Evolutionary conservation across 1,140 invertebrate species (phyloP).

Genomic region (Neuroterus valhalla): DNA sequence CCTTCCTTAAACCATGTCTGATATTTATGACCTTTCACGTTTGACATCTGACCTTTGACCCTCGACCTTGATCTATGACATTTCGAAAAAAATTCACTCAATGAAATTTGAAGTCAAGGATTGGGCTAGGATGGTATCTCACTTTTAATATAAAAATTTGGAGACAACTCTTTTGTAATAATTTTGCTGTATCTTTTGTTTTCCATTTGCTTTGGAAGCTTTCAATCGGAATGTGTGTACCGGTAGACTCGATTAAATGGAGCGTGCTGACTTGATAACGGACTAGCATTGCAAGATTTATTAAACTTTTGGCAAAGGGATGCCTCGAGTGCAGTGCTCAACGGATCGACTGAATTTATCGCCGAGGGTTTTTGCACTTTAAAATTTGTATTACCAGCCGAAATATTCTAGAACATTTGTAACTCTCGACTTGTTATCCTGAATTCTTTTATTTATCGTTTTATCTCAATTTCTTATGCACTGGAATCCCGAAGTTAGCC

Average conservation of each 20-base stretch:
- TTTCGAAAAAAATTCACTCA: not conserved
- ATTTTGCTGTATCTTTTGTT: conserved; percentile 26
- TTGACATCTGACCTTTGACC: no score
- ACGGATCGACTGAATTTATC: conserved; percentile 45
- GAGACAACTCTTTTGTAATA: conserved; percentile 14
- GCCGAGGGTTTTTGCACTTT: conserved; percentile 22
- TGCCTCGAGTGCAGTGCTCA: conserved; percentile 21
- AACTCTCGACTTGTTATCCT: not conserved
- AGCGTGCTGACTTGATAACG: conserved; percentile 54
- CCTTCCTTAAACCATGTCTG: no score
- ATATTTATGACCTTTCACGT: no score
- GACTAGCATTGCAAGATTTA: conserved; percentile 51
- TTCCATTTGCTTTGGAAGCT: conserved; percentile 30
- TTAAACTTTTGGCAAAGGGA: conserved; percentile 37
- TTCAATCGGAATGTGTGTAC: conserved; percentile 25
- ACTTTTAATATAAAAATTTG: not conserved
- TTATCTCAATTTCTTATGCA: not conserved
- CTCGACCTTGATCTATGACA: no score
- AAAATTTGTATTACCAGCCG: not conserved
- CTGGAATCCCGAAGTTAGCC: no score
- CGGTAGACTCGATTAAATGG: conserved; percentile 52
- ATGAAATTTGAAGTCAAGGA: not conserved
- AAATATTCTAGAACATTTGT: not conserved
- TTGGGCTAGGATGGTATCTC: not conserved
- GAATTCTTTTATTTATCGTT: not conserved